These are phyloP conservation scores for Gopherus flavomarginatus DNA, from an alignment of 2,113 vertebrate genomes.

Conservation along the genomic window DNA sequence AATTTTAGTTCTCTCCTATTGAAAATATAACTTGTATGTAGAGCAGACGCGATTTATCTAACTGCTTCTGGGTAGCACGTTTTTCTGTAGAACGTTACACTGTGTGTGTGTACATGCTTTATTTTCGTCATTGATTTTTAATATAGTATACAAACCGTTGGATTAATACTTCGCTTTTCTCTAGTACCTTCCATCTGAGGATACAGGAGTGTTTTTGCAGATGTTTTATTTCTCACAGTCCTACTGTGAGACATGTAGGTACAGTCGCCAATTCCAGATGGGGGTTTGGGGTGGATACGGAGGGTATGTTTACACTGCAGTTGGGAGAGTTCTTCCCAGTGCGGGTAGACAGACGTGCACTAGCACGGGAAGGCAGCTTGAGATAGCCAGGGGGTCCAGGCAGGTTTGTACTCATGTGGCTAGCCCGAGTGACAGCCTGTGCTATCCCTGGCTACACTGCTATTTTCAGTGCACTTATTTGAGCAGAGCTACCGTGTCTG, in stretches of 20 bases:
- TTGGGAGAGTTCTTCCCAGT: background rate
- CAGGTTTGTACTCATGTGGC: background rate
- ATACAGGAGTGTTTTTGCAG: fast-evolving
- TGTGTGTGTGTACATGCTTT: no score
- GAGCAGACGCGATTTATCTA: slow-evolving; percentile 75
- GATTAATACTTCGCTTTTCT: background rate
- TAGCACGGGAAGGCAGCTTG: background rate
- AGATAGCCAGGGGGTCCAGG: background rate
- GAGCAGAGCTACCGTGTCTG: background rate
- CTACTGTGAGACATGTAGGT: fast-evolving
- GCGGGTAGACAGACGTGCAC: background rate
- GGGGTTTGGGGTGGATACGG: background rate
- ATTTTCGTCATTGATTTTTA: no score
- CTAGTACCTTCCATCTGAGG: fast-evolving
- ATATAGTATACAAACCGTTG: background rate
- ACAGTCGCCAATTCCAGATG: fast-evolving
- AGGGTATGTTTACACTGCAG: background rate
- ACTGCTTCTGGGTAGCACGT: background rate
- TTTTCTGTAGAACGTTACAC: background rate
- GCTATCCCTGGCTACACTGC: no score
- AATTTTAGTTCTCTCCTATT: slow-evolving; percentile 81
- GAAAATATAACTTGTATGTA: slow-evolving; percentile 76
- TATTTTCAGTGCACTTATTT: background rate
- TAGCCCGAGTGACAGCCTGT: background rate
- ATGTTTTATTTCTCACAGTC: background rate